phyloP scores from a whole-genome alignment of 1,140 invertebrate genomes.

The Dreissena rostriformis region DNA sequence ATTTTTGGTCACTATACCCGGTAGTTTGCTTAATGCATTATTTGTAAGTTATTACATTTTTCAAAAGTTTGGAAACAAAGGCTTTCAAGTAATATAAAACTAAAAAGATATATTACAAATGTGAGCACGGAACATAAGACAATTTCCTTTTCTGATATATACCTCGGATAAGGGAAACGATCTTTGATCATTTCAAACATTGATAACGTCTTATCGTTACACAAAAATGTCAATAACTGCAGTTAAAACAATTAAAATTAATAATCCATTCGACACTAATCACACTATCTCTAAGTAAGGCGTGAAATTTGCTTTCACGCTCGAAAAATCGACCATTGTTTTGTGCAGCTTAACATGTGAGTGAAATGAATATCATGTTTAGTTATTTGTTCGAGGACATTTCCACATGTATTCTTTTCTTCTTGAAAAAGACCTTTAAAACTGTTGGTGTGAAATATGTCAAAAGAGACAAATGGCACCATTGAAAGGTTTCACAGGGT shows the following conservation, averaged over 20 bases:
- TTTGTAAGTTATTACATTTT: too few species aligned
- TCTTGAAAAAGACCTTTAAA: constrained; percentile 45
- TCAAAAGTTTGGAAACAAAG: too few species aligned
- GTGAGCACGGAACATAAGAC: too few species aligned
- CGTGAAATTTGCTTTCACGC: constrained; percentile 39
- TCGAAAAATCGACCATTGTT: constrained; percentile 12
- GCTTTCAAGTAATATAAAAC: too few species aligned
- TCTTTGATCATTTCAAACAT: background rate
- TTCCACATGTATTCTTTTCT: background rate
- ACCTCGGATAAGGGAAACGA: background rate
- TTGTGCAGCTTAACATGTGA: background rate
- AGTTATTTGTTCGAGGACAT: background rate
- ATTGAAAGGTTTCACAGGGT: constrained; percentile 33
- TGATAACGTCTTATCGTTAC: background rate
- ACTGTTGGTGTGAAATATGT: constrained; percentile 34
- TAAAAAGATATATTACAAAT: too few species aligned
- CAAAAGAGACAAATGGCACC: constrained; percentile 42
- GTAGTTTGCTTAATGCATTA: too few species aligned
- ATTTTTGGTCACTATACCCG: too few species aligned
- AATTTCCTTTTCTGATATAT: too few species aligned
- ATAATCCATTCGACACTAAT: constrained; percentile 14
- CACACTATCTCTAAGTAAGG: constrained; percentile 45
- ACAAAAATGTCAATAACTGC: constrained; percentile 1
- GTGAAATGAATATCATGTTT: background rate
- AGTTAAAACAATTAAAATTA: constrained; percentile 49